These are phyloP conservation scores for Numenius arquata DNA, from an alignment of 2,113 vertebrate species.

Conservation along the genomic window DNA sequence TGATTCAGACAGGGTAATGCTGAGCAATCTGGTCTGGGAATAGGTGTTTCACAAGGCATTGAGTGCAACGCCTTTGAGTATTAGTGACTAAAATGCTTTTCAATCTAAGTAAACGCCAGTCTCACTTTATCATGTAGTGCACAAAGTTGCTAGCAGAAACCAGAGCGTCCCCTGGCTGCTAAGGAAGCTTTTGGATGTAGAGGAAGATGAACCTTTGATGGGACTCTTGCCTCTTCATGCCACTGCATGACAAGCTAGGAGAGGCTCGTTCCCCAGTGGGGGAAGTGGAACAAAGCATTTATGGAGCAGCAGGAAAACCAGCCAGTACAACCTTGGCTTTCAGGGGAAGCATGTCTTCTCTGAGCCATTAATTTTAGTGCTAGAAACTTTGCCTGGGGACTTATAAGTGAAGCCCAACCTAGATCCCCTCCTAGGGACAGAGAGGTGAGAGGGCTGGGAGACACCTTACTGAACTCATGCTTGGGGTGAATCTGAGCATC, in stretches of 20 bases:
- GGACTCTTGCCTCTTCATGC: not conserved
- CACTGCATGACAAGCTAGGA: not conserved
- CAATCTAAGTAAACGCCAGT: not conserved
- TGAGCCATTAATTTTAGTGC: not conserved
- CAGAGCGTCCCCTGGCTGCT: not conserved
- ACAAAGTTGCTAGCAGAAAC: not conserved
- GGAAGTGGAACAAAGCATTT: not conserved
- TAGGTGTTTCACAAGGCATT: not conserved
- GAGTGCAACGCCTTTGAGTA: not conserved
- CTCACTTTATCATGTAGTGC: not conserved
- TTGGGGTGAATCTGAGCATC: not conserved
- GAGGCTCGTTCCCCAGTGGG: not conserved
- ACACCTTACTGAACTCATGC: not conserved
- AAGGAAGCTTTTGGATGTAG: not conserved
- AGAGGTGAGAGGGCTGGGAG: not conserved
- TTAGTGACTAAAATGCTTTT: not conserved
- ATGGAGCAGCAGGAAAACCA: not conserved
- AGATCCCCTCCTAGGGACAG: not conserved
- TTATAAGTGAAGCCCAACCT: not conserved
- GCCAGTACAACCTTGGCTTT: not conserved
- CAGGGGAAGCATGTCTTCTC: not conserved
- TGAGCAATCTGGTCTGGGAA: not conserved
- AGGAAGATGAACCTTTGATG: not conserved
- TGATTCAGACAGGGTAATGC: not conserved
- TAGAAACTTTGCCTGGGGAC: not conserved